These are phyloP conservation scores for Tiphia femorata DNA, from an alignment of 2,888 invertebrate species.

Conservation along the genomic window DNA sequence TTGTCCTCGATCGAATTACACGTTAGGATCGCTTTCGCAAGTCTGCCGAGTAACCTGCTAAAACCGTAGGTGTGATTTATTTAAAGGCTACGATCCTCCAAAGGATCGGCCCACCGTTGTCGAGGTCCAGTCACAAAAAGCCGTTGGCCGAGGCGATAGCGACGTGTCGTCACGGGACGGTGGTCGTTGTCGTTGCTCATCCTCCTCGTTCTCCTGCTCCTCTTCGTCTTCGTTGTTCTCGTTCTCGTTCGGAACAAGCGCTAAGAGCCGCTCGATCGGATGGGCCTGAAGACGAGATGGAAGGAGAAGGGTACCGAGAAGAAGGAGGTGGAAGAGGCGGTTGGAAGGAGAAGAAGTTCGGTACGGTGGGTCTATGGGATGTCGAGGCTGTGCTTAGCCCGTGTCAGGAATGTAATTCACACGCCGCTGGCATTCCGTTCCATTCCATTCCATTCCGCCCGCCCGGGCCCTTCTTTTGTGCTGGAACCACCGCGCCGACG, in stretches of 20 bases:
- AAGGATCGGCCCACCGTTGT: constrained; percentile 11
- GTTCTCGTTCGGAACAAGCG: constrained; percentile 10
- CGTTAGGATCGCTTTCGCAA: too few relatives aligned
- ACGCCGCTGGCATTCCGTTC: constrained; percentile 62
- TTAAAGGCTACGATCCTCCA: constrained; percentile 3
- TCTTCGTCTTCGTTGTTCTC: constrained; percentile 2
- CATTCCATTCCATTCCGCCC: constrained; percentile 55
- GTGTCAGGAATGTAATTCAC: constrained; percentile 67
- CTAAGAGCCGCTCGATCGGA: constrained; percentile 17
- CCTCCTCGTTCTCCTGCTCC: not conserved
- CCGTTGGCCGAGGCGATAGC: constrained; percentile 25
- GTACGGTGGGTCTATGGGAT: constrained; percentile 52
- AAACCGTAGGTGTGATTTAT: constrained; percentile 17
- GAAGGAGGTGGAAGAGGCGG: constrained; percentile 1
- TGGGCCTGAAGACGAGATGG: not conserved
- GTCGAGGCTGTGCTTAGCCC: constrained; percentile 59
- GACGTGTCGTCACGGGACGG: constrained; percentile 7
- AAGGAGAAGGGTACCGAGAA: constrained; percentile 6
- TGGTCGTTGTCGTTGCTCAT: not conserved
- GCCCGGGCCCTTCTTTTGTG: constrained; percentile 50
- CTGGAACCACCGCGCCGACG: constrained; percentile 25
- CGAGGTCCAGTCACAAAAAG: constrained; percentile 24
- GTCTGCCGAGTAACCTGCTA: too few relatives aligned
- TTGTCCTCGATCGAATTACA: too few relatives aligned
- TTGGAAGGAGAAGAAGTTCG: constrained; percentile 39